phyloP scores from a whole-genome alignment of 2,888 invertebrate species.

The Sylvicola fuscatus region DNA sequence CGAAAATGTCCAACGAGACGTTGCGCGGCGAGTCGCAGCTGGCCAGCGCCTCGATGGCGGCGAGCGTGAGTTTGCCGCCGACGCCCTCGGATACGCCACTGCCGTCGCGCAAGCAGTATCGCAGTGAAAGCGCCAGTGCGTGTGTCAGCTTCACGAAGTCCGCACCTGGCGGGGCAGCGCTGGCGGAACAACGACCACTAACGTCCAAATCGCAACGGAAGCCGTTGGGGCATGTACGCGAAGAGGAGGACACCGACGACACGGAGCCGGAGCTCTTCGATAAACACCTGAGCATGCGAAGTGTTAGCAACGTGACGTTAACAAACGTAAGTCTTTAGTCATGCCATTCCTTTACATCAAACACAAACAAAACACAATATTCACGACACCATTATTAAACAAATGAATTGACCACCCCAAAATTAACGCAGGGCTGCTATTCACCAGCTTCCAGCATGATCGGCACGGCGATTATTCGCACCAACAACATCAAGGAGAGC shows the following conservation, averaged over 20 bases:
- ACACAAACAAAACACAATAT: too few relatives aligned
- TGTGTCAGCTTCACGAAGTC: background rate
- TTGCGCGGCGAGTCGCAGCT: conserved; percentile 3
- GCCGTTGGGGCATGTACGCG: background rate
- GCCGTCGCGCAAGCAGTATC: conserved; percentile 2
- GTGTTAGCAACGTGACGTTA: conserved; percentile 26
- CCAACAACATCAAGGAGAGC: conserved; percentile 47
- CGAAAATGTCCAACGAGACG: conserved; percentile 4
- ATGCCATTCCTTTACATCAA: too few relatives aligned
- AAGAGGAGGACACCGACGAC: conserved; percentile 15
- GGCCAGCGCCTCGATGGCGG: too few relatives aligned
- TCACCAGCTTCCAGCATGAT: conserved; percentile 43
- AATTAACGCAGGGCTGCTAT: conserved; percentile 26
- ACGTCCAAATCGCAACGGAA: too few relatives aligned
- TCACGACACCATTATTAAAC: too few relatives aligned
- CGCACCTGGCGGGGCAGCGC: background rate
- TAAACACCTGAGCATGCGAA: conserved; percentile 18
- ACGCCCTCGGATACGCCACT: conserved; percentile 6
- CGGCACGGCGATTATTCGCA: conserved; percentile 39
- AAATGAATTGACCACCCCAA: too few relatives aligned
- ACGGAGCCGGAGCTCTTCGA: conserved; percentile 23
- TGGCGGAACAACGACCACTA: too few relatives aligned
- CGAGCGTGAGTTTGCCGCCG: conserved; percentile 5
- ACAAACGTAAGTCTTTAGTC: conserved; percentile 19
- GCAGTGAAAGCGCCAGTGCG: background rate